Base-by-base conservation (phyloP, 1,140 invertebrate genomes). In the Anoplophora glabripennis region DNA sequence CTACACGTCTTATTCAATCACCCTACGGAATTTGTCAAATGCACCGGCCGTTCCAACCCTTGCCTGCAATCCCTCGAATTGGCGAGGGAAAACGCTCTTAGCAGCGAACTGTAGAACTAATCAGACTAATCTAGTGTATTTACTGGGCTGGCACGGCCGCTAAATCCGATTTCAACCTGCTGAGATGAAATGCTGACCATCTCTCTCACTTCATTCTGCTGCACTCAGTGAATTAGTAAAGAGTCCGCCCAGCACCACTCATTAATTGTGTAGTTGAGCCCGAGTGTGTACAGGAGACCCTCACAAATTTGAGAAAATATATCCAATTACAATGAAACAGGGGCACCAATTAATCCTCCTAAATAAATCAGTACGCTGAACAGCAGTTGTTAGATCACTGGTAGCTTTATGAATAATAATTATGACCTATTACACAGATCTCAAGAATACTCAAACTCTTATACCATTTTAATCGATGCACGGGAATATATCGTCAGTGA, bases 91-190 rank as follows among this genome's bases (percentile, higher is more conserved):
- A 28, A 28, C 21, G 21, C 21, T 28, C 21, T 28, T 28, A 28
- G 21, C 21, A 28, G 21, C 21, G 21, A 28, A 28, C 21, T 28
- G 21, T 28, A 28, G 21, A 28, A 28, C 21, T 28, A 28, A 28
- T 28, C 21, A 65, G 59, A 47, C 60, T 68, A 68, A 65, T 68
- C 53, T 61, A 65, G 52, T 59, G 63, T 68, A 68, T 68, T 68
- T 61, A 66, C 63, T 63, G 58, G 53, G 45, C 66, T 65, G 44
- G 53, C 53, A 65, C 54, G 60, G 58, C 59, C 57, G 59, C 47
- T 63, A 68, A 68, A 68, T 68, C 63, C 55, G 66, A 68, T 68
- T 67, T 63, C 46, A 55, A 52, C 59, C 63, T 58, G 52, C 45
- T 46, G 58, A 60, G 52, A 60, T 54, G 58, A 60, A 60, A 60